These are phyloP conservation scores for Scaptomyza montana DNA, from an alignment of 1,140 invertebrate species.

Conservation along the genomic window DNA sequence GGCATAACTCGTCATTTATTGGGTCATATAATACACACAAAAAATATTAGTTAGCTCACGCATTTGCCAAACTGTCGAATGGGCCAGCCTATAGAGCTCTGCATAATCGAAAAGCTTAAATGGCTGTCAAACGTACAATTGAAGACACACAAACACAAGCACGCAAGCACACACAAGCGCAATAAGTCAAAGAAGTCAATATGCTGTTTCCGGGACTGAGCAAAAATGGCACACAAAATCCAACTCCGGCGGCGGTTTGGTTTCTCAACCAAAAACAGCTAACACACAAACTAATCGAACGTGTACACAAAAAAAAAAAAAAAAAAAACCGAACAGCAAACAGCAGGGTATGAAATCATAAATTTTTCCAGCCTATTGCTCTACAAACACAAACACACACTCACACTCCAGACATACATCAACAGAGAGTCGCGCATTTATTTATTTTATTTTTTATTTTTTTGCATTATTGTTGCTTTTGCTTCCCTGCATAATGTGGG, in stretches of 20 bases:
- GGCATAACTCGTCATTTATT: constrained; percentile 77
- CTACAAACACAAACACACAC: constrained; percentile 6
- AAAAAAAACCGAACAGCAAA: constrained; percentile 10
- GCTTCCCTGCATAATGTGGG: constrained; percentile 18
- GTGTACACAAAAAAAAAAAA: constrained; percentile 7
- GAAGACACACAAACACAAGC: neutral
- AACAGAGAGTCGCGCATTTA: constrained; percentile 48
- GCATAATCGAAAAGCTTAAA: constrained; percentile 70
- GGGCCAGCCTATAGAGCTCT: constrained; percentile 29
- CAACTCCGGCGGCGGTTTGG: constrained; percentile 9
- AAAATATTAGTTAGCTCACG: constrained; percentile 54
- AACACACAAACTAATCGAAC: constrained; percentile 5
- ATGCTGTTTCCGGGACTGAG: constrained; percentile 9
- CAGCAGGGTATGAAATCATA: constrained; percentile 67
- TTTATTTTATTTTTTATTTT: constrained; percentile 6
- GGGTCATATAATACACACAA: constrained; percentile 47
- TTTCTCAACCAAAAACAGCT: constrained; percentile 33
- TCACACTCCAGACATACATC: constrained; percentile 50
- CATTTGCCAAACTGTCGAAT: constrained; percentile 23
- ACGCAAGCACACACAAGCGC: neutral
- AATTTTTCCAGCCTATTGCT: constrained; percentile 37
- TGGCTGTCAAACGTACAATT: constrained; percentile 37
- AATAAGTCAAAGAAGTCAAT: constrained; percentile 19
- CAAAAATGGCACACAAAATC: neutral
- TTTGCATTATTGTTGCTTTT: constrained; percentile 6